A percentile compares a stretch with the other conserved stretches of the same genome.
phyloP scores from a whole-genome alignment of 2,888 invertebrate genomes.

The Yponomeuta sedellus region DNA sequence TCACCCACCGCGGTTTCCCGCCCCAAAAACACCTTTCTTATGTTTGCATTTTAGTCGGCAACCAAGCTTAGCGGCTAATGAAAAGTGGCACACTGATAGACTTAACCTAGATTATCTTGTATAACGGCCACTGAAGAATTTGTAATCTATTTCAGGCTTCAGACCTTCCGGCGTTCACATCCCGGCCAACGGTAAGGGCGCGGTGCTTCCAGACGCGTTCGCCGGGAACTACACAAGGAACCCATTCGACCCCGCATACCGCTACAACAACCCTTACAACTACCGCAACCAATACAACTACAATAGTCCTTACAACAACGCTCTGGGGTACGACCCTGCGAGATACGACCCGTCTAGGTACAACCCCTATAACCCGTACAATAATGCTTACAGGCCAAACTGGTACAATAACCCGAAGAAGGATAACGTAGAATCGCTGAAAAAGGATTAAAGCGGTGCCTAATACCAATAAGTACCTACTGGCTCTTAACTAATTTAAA shows the following conservation, averaged over 20 bases:
- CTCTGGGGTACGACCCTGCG: constrained; percentile 17
- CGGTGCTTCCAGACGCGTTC: constrained; percentile 52
- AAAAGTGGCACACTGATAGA: too few species aligned
- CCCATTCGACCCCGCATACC: constrained; percentile 33
- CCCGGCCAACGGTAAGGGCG: constrained; percentile 76
- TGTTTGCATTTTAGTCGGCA: too few species aligned
- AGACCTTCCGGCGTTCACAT: constrained; percentile 80
- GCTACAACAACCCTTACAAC: constrained; percentile 39
- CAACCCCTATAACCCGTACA: background rate
- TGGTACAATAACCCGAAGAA: constrained; percentile 1
- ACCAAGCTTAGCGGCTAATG: background rate
- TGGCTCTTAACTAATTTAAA: background rate
- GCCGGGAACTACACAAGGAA: constrained; percentile 32
- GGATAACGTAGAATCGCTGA: background rate
- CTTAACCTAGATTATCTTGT: too few species aligned
- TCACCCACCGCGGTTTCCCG: too few species aligned
- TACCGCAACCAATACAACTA: constrained; percentile 14
- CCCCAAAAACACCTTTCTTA: too few species aligned
- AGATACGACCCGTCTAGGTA: background rate
- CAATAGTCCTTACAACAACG: constrained; percentile 17
- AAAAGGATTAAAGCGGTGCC: background rate
- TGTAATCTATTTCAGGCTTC: constrained; percentile 53
- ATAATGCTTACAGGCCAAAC: constrained; percentile 7
- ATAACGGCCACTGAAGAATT: too few species aligned
- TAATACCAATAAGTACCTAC: background rate